Evolutionary conservation across 1,140 invertebrate species (phyloP).

Genomic region (Drosophila asahinai): DNA sequence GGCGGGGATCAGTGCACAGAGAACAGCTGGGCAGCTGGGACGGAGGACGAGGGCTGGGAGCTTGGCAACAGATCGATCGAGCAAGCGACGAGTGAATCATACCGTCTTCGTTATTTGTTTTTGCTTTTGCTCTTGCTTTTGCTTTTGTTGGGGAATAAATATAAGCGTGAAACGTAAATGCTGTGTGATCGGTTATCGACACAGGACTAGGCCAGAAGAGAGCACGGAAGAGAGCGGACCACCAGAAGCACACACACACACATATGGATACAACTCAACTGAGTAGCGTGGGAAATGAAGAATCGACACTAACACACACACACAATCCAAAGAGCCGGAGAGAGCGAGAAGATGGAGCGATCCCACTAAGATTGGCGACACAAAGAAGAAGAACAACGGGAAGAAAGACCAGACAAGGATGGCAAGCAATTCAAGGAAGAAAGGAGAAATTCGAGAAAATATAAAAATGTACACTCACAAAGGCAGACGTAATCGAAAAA

Average conservation of each 20-base stretch:
- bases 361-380: conserved; percentile 17
- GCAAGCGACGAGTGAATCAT: conserved; percentile 62
- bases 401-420: conserved; percentile 26
- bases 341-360: conserved; percentile 7
- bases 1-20: conserved; percentile 44
- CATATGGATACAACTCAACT: background rate
- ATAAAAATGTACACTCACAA: background rate
- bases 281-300: conserved; percentile 40
- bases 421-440: conserved; percentile 34
- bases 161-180: background rate
- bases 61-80: conserved; percentile 48
- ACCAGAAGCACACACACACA: conserved; percentile 1
- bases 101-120: background rate
- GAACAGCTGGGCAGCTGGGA: conserved; percentile 12
- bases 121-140: background rate
- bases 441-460: conserved; percentile 11
- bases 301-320: conserved; percentile 21
- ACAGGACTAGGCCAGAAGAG: conserved; percentile 17
- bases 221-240: background rate
- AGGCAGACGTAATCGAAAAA: background rate
- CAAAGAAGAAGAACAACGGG: conserved; percentile 12
- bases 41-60: conserved; percentile 4
- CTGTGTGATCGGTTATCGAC: conserved; percentile 17
- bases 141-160: background rate
- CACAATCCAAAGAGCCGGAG: background rate